Percentiles rank a stretch among this genome's conserved stretches.
phyloP scores from a whole-genome alignment of 2,113 vertebrate genomes.

The Catagonus wagneri region DNA sequence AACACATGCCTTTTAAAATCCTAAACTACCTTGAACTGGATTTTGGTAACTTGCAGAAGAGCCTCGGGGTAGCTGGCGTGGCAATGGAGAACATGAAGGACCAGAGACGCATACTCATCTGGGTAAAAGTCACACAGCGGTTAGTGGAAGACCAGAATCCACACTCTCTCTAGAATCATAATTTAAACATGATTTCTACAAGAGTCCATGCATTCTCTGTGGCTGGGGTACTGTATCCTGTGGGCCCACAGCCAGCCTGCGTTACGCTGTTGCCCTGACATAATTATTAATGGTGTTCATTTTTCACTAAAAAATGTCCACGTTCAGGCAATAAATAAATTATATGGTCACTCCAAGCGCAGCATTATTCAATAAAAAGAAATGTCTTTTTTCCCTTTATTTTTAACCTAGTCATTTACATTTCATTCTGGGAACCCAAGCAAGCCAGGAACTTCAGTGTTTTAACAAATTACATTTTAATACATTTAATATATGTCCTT shows the following conservation, averaged over 20 bases:
- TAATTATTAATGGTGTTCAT: background rate
- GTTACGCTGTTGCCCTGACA: background rate
- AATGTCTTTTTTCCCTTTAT: background rate
- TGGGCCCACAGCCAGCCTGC: background rate
- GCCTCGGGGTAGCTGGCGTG: background rate
- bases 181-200: background rate
- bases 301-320: background rate
- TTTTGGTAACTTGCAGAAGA: background rate
- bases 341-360: background rate
- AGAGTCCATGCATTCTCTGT: background rate
- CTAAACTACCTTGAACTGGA: background rate
- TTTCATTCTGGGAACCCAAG: conserved; percentile 24
- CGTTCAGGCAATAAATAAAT: background rate
- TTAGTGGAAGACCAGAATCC: background rate
- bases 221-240: background rate
- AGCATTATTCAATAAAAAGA: background rate
- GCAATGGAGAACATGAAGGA: background rate
- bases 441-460: background rate
- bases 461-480: background rate
- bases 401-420: conserved; percentile 5
- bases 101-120: background rate
- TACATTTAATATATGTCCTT: background rate
- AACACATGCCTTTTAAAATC: background rate
- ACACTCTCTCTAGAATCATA: background rate
- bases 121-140: background rate